phyloP scores from a whole-genome alignment of 2,797 vertebrate genomes.

The Lateolabrax maculatus region DNA sequence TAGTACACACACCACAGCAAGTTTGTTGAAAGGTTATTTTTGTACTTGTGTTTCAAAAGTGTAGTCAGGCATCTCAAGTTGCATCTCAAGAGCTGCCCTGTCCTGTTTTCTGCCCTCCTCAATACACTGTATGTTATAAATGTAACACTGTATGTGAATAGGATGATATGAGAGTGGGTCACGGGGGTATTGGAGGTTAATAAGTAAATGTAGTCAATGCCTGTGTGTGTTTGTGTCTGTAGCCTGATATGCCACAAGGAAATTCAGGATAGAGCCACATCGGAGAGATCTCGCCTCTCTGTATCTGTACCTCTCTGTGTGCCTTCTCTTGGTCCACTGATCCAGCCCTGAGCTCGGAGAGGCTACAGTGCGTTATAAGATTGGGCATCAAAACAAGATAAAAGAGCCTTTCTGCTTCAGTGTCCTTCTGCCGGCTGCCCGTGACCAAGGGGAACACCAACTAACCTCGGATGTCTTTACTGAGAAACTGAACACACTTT shows the following conservation, averaged over 20 bases:
- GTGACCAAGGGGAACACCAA: conserved; percentile 34
- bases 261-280: conserved; percentile 37
- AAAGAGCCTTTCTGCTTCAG: conserved; percentile 60
- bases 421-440: conserved; percentile 55
- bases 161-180: neutral
- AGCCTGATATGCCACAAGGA: conserved; percentile 22
- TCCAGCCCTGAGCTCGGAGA: conserved; percentile 60
- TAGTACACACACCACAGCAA: neutral
- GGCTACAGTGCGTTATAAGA: conserved; percentile 45
- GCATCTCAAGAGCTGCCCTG: neutral
- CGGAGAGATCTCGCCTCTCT: conserved; percentile 38
- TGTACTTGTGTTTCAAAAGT: neutral
- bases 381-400: conserved; percentile 72
- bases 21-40: neutral
- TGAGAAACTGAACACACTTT: conserved; percentile 1
- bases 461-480: conserved; percentile 48
- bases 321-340: conserved; percentile 43
- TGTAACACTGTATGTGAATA: neutral
- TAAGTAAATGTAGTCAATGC: conserved; percentile 19
- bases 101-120: too few relatives aligned
- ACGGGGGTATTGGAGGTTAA: conserved; percentile 18
- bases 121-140: neutral
- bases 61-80: neutral
- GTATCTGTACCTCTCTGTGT: conserved; percentile 20
- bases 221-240: conserved; percentile 8